Percentiles rank a stretch among this genome's conserved stretches.
phyloP scores from a whole-genome alignment of 2,888 invertebrate species.

The Melanostoma scalare region DNA sequence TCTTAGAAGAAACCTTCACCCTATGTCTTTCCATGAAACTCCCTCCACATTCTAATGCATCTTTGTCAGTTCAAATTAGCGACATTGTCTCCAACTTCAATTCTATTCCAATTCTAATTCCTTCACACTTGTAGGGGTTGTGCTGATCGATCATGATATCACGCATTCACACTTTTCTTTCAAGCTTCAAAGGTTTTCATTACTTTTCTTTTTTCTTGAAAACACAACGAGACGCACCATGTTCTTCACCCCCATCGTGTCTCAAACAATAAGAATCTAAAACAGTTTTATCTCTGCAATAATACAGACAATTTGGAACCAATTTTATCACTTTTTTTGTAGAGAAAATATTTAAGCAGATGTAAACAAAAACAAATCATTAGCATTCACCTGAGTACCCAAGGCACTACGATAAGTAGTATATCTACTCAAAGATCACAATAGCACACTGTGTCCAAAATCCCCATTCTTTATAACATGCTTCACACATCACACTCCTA shows the following conservation, averaged over 20 bases:
- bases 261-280: background rate
- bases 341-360: constrained; percentile 66
- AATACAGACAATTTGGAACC: constrained; percentile 33
- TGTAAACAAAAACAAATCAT: constrained; percentile 73
- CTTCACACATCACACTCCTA: constrained; percentile 22
- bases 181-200: constrained; percentile 25
- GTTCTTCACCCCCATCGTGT: constrained; percentile 9
- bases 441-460: constrained; percentile 50
- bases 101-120: constrained; percentile 35
- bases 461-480: constrained; percentile 54
- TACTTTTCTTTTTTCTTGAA: background rate
- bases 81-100: constrained; percentile 48
- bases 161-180: constrained; percentile 27
- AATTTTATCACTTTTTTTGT: constrained; percentile 38
- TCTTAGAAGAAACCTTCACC: background rate
- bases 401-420: constrained; percentile 48
- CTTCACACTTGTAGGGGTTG: constrained; percentile 30
- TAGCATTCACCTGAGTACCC: constrained; percentile 71
- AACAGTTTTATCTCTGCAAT: constrained; percentile 14
- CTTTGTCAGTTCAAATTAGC: constrained; percentile 48
- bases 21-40: background rate
- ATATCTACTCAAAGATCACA: constrained; percentile 38
- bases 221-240: constrained; percentile 13
- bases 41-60: constrained; percentile 23
- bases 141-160: constrained; percentile 59